These are phyloP conservation scores for Phrixothrix hirtus DNA, from an alignment of 2,888 invertebrate species.

Conservation along the genomic window DNA sequence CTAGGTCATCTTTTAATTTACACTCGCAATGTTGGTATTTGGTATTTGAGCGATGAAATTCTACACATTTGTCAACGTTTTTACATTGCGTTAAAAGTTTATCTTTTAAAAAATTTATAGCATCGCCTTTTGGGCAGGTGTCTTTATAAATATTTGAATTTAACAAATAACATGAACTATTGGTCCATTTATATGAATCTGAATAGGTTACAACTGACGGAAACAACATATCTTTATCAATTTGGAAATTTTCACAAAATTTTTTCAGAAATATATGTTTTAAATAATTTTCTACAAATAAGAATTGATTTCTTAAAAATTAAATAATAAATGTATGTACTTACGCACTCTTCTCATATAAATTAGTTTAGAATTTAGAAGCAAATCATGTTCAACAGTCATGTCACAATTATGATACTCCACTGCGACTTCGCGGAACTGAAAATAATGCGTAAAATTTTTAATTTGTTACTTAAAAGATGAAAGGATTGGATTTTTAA, in stretches of 20 bases:
- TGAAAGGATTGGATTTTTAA: too few species aligned
- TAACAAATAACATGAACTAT: conserved; percentile 29
- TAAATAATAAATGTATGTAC: too few species aligned
- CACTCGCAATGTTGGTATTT: too few species aligned
- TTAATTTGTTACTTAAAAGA: too few species aligned
- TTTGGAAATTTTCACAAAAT: conserved; percentile 29
- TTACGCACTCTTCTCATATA: too few species aligned
- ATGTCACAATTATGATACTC: too few species aligned
- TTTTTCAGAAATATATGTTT: conserved; percentile 36
- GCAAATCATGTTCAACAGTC: too few species aligned
- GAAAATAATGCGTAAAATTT: too few species aligned
- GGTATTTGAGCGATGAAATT: too few species aligned
- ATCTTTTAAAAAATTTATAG: conserved; percentile 7
- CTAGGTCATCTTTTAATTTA: background rate
- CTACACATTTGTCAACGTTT: conserved; percentile 3
- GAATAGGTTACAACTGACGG: conserved; percentile 30
- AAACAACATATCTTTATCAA: conserved; percentile 7
- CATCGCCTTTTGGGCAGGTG: conserved; percentile 23
- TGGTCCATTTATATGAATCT: conserved; percentile 31
- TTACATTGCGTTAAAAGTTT: conserved; percentile 12
- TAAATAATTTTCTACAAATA: conserved; percentile 37
- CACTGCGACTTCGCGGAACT: too few species aligned
- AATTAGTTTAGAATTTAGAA: too few species aligned
- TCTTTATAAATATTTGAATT: conserved; percentile 14
- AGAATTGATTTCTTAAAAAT: too few species aligned